Conservation (phyloP, 2,888 invertebrate genomes). For the Stramonita haemastoma region DNA sequence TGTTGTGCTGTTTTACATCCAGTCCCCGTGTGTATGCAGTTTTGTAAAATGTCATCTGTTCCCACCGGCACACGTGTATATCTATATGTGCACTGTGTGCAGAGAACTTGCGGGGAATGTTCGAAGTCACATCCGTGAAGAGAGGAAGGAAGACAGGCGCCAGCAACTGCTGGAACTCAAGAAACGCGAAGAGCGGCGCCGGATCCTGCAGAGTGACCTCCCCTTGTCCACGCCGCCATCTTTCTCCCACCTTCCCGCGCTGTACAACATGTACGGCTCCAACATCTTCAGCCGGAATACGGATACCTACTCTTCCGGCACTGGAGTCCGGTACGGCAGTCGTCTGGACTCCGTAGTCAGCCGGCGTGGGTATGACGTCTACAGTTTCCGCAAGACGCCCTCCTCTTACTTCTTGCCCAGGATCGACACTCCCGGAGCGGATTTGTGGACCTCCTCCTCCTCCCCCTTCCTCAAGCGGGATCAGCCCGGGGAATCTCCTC, state of each 20-base stretch:
- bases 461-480: neutral
- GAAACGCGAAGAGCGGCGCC: slow-evolving; percentile 60
- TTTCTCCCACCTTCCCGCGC: slow-evolving; percentile 43
- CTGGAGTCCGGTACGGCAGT: neutral
- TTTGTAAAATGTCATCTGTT: too few species aligned
- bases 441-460: neutral
- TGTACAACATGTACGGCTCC: slow-evolving; percentile 50
- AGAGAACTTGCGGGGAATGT: slow-evolving; percentile 59
- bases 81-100: neutral
- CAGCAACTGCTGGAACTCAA: slow-evolving; percentile 59
- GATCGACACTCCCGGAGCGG: neutral
- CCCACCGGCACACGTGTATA: too few species aligned
- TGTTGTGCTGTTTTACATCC: too few species aligned
- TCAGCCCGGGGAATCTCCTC: neutral
- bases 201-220: slow-evolving; percentile 58
- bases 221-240: slow-evolving; percentile 44
- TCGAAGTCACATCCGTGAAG: slow-evolving; percentile 63
- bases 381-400: slow-evolving; percentile 6
- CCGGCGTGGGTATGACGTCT: neutral
- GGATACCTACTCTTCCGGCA: neutral
- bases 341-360: slow-evolving; percentile 7
- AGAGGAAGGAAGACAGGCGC: slow-evolving; percentile 60
- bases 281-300: slow-evolving; percentile 8
- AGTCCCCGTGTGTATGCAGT: too few species aligned
- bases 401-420: neutral